Base-by-base conservation (phyloP, 2,113 vertebrate genomes). In the Chrysochloris asiatica region DNA sequence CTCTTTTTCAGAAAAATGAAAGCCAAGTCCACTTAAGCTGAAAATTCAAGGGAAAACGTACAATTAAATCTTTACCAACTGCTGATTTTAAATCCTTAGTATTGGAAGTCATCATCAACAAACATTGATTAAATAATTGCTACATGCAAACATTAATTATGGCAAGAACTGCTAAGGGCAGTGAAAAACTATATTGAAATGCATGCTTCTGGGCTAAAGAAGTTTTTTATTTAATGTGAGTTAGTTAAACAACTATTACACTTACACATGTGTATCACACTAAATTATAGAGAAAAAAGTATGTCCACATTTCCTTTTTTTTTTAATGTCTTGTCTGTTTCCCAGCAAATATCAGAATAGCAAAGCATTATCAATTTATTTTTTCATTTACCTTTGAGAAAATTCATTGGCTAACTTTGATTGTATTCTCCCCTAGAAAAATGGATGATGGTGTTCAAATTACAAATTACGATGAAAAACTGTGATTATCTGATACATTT, bases 21-120 rank as follows among this genome's bases (percentile, higher is more conserved):
- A 52, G 71, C 76, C 47, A 83, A 33, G 65, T 59, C 19, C 52
- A 50, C 38, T 48, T 65, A 52, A 24, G 41, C 85, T 86, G 50
- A 94, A 93, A 93, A 47, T 86, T 80, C 50, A 83, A 36, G 63
- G 16, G 10, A 19, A 47, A 73, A 86, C 78, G 73, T 47, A 75
- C 33, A 93, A 89, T 73, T 54, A 71, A 92, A 93, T 81, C 45
- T 90, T 92, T 19, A 65, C 28, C 65, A 41, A 85, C 48, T 78
- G 50, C 56, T 65, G 19, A 89, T 85, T 90, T 89, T 59, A 88
- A 85, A 65, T 73, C 26, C 56, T 72, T 21, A 65, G 36, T 79
- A 65, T 65, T 61, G 73, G 50, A 48, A 59, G 36, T 3, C 61
- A 63, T 82, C 9, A 77, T 77, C 48, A 82, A 73, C 78, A 71